Conservation (phyloP, 2,113 vertebrate species). For the Nothocercus nigrocapillus region DNA sequence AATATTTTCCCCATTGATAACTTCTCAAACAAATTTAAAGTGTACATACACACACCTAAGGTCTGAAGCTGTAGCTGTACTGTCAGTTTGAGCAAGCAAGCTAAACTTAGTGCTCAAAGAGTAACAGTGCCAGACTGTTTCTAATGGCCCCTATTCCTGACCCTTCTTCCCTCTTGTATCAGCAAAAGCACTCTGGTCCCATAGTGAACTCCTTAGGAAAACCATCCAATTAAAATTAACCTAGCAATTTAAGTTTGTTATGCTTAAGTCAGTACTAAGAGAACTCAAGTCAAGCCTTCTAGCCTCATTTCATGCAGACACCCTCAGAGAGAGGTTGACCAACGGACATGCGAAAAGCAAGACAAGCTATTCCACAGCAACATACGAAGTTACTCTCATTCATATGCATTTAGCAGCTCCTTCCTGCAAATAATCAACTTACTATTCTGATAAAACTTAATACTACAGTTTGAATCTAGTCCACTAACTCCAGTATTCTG, state of each 20-base stretch:
- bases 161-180: background rate
- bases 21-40: background rate
- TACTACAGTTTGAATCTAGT: background rate
- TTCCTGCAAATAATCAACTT: background rate
- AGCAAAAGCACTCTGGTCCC: background rate
- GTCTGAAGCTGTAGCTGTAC: background rate
- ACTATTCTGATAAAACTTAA: background rate
- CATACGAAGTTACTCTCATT: background rate
- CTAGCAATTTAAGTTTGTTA: too few relatives aligned
- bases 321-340: slow-evolving; percentile 10
- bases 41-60: background rate
- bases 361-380: background rate
- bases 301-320: background rate
- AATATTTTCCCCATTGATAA: background rate
- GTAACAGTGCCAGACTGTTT: background rate
- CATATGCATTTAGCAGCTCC: background rate
- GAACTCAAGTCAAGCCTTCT: background rate
- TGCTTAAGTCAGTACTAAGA: background rate
- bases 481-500: background rate
- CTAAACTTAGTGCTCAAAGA: background rate
- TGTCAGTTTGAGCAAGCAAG: background rate
- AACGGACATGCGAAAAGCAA: background rate
- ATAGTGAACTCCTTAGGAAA: background rate
- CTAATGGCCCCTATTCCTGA: background rate
- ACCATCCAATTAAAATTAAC: background rate